Evolutionary conservation across 2,888 invertebrate genomes (phyloP).

Genomic region (Blomia tropicalis): DNA sequence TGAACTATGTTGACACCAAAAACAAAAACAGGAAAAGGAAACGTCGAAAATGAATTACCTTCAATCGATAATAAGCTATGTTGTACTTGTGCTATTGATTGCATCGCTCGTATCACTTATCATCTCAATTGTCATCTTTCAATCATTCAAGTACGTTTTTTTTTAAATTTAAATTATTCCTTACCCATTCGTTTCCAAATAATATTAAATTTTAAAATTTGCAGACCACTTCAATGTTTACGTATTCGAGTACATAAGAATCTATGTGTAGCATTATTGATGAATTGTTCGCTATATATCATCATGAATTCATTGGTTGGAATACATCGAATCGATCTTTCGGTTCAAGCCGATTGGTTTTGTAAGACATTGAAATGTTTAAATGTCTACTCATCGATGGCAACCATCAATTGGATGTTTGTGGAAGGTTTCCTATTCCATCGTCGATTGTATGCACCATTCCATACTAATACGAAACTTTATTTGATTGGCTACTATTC

Average conservation of each 20-base stretch:
- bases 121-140: constrained; percentile 37
- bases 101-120: constrained; percentile 36
- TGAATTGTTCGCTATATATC: constrained; percentile 27
- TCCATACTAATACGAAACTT: constrained; percentile 12
- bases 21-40: constrained; percentile 18
- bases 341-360: constrained; percentile 28
- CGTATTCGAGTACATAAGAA: constrained; percentile 37
- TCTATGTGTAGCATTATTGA: constrained; percentile 35
- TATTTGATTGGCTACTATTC: constrained; percentile 14
- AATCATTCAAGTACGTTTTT: constrained; percentile 37
- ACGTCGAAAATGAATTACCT: constrained; percentile 13
- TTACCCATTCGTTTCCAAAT: neutral
- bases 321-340: constrained; percentile 1
- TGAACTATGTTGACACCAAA: neutral
- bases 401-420: constrained; percentile 45
- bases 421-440: constrained; percentile 37
- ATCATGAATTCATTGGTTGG: constrained; percentile 20
- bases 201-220: constrained; percentile 17
- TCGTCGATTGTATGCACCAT: constrained; percentile 19
- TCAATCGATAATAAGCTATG: constrained; percentile 33
- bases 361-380: constrained; percentile 40
- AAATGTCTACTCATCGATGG: constrained; percentile 40
- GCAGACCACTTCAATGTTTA: constrained; percentile 36
- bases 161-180: neutral
- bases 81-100: constrained; percentile 36